Evolutionary conservation across 2,797 vertebrate species (phyloP).

Genomic region (Lepilemur ruficaudatus): DNA sequence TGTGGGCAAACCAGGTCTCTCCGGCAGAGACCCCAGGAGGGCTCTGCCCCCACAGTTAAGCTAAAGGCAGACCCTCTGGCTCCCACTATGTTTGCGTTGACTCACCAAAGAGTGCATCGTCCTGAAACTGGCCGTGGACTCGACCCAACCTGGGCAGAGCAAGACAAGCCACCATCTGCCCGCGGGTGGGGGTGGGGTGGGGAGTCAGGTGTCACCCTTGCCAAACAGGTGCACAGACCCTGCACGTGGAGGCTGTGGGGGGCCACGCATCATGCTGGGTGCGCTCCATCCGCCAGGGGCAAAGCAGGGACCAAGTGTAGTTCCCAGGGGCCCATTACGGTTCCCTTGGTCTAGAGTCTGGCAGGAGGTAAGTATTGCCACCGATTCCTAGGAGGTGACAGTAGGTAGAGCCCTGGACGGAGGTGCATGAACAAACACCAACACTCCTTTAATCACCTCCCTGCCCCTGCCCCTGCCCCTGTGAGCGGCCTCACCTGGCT

Average conservation of each 20-base stretch:
- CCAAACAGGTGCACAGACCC: neutral
- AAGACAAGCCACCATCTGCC: neutral
- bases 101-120: neutral
- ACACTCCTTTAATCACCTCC: too few species aligned
- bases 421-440: too few species aligned
- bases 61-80: rapidly evolving
- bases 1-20: neutral
- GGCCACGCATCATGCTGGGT: rapidly evolving
- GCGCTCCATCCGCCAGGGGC: rapidly evolving
- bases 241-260: neutral
- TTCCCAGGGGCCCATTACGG: neutral
- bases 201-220: neutral
- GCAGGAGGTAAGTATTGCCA: neutral
- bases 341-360: neutral
- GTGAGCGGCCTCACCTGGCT: rapidly evolving
- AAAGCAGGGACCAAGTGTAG: neutral
- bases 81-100: neutral
- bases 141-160: neutral
- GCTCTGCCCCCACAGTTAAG: rapidly evolving
- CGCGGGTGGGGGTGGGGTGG: too few species aligned
- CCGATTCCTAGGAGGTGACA: neutral
- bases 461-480: neutral
- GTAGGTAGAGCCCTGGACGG: neutral
- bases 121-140: neutral
- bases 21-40: neutral